Conservation (phyloP, 1,140 invertebrate genomes). For the Rhopalosiphum padi region DNA sequence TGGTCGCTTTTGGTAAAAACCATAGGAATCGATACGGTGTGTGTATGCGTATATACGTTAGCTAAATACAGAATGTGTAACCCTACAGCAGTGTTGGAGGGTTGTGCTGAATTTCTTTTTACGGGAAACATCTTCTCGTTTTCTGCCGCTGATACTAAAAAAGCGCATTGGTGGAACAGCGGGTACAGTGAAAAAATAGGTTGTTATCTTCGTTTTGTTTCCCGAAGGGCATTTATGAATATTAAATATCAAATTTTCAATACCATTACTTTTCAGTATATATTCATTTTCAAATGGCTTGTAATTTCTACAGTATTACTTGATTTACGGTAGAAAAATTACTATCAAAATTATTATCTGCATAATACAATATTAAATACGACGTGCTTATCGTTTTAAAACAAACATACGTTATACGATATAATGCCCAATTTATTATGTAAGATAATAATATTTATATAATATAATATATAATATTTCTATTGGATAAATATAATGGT, state of each 20-base stretch:
- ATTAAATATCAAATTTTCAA: neutral
- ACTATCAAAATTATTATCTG: too few species aligned
- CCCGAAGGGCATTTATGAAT: neutral
- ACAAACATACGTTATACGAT: neutral
- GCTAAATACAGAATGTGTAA: neutral
- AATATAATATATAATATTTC: neutral
- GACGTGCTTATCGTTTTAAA: neutral
- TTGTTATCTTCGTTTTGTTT: neutral
- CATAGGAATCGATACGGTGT: constrained; percentile 53
- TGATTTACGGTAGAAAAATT: neutral
- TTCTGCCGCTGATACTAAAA: neutral
- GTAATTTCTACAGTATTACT: neutral
- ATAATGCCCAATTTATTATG: neutral
- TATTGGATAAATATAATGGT: neutral
- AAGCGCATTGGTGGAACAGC: neutral
- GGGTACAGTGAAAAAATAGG: too few species aligned
- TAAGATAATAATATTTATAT: neutral
- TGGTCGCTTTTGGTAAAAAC: constrained; percentile 42
- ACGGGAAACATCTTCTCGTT: constrained; percentile 22
- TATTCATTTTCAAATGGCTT: neutral
- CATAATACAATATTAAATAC: neutral
- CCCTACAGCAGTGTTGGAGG: too few species aligned
- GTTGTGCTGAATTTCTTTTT: constrained; percentile 41
- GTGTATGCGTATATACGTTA: neutral
- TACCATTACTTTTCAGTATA: too few species aligned